These are phyloP conservation scores for Gila orcuttii DNA, from an alignment of 2,113 vertebrate species.

Conservation along the genomic window DNA sequence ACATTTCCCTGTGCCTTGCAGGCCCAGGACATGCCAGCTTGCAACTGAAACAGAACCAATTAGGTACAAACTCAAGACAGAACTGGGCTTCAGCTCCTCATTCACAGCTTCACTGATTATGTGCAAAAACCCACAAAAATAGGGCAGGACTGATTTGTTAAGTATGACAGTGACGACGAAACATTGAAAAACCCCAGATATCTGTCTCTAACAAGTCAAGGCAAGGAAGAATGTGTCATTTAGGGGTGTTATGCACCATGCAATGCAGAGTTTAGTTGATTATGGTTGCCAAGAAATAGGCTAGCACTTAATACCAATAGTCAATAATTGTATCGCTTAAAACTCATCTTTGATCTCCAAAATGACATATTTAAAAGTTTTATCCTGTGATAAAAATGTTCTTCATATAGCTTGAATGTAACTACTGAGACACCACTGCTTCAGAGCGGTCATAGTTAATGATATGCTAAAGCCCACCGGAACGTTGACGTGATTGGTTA, in stretches of 20 bases:
- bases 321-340: no score
- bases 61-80: background rate
- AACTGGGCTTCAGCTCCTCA: background rate
- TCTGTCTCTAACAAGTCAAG: background rate
- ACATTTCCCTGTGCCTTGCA: conserved; percentile 1
- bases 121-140: background rate
- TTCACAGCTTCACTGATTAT: background rate
- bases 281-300: background rate
- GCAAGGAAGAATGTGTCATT: background rate
- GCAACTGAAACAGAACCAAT: conserved; percentile 9
- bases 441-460: no score
- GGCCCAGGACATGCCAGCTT: conserved; percentile 17
- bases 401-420: no score
- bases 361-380: no score
- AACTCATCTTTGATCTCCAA: no score
- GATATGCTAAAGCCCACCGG: no score
- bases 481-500: no score
- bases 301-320: background rate
- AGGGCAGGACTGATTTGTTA: background rate
- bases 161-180: background rate
- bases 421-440: no score
- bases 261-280: background rate
- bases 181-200: background rate
- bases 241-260: background rate
- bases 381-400: no score